Evolutionary conservation across 2,888 invertebrate species (phyloP).

Genomic region (Tiliacea aurago): DNA sequence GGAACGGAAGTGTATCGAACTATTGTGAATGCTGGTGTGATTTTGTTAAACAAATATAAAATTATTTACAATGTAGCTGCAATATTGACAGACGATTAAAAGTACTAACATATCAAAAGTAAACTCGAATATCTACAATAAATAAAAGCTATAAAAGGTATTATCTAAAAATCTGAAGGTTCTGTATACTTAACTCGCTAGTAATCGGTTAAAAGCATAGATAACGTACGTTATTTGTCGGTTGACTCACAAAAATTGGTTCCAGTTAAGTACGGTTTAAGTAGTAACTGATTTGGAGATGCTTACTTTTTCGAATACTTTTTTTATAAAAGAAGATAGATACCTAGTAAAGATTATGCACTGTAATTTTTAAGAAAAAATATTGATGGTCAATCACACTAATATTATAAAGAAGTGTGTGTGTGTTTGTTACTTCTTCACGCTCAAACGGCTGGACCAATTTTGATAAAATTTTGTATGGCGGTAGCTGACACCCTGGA

Average conservation of each 20-base stretch:
- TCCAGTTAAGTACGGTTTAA: slow-evolving; percentile 38
- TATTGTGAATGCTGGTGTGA: no score
- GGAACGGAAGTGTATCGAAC: no score
- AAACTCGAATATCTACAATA: slow-evolving; percentile 38
- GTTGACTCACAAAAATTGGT: slow-evolving; percentile 58
- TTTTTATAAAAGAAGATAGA: slow-evolving; percentile 12
- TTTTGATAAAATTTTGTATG: no score
- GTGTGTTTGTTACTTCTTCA: no score
- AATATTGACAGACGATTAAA: slow-evolving; percentile 45
- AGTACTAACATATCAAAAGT: slow-evolving; percentile 31
- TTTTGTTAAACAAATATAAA: slow-evolving; percentile 27
- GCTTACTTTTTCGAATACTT: slow-evolving; percentile 19
- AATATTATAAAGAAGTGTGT: no score
- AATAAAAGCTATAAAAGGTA: slow-evolving; percentile 46
- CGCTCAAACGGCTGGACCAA: no score
- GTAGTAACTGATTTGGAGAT: slow-evolving; percentile 24
- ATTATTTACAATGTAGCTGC: background rate
- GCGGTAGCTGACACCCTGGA: no score
- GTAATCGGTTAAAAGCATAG: slow-evolving; percentile 67
- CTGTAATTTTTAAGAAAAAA: background rate
- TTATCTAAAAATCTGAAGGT: slow-evolving; percentile 65
- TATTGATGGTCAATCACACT: slow-evolving; percentile 1
- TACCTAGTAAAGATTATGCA: background rate
- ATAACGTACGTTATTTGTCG: slow-evolving; percentile 59
- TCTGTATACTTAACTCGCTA: slow-evolving; percentile 35